phyloP scores from a whole-genome alignment of 2,888 invertebrate species.

The Pollenia griseotomentosa region DNA sequence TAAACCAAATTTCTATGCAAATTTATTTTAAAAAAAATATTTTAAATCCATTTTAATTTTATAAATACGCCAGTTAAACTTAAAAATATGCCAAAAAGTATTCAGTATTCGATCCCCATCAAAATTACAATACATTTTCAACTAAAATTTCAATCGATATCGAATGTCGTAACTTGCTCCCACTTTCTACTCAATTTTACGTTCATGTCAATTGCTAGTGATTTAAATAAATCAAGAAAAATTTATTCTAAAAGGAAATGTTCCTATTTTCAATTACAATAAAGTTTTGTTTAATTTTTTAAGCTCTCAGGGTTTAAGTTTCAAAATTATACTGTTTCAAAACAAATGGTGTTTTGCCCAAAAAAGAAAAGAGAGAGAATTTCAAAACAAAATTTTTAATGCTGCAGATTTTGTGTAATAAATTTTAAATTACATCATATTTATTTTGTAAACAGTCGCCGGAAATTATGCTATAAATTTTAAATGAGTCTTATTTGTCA shows the following conservation, averaged over 20 bases:
- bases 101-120: no score
- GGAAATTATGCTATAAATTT: slow-evolving; percentile 61
- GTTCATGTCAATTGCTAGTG: neutral
- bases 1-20: no score
- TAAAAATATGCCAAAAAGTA: no score
- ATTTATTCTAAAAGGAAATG: neutral
- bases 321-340: neutral
- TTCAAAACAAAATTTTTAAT: neutral
- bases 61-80: no score
- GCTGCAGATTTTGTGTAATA: slow-evolving; percentile 38
- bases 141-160: no score
- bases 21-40: no score
- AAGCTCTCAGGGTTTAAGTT: slow-evolving; percentile 16
- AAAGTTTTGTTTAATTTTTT: neutral
- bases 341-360: no score
- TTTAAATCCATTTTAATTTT: no score
- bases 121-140: no score
- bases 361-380: no score
- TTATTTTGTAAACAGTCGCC: slow-evolving; percentile 28
- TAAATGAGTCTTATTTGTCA: slow-evolving; percentile 53
- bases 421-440: slow-evolving; percentile 59
- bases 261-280: neutral
- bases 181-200: neutral
- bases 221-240: slow-evolving; percentile 21
- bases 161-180: no score